Percentiles rank a stretch among this genome's conserved stretches.
These are phyloP conservation scores for Sitta carolinensis DNA, from an alignment of 2,797 vertebrate genomes.

Conservation along the genomic window DNA sequence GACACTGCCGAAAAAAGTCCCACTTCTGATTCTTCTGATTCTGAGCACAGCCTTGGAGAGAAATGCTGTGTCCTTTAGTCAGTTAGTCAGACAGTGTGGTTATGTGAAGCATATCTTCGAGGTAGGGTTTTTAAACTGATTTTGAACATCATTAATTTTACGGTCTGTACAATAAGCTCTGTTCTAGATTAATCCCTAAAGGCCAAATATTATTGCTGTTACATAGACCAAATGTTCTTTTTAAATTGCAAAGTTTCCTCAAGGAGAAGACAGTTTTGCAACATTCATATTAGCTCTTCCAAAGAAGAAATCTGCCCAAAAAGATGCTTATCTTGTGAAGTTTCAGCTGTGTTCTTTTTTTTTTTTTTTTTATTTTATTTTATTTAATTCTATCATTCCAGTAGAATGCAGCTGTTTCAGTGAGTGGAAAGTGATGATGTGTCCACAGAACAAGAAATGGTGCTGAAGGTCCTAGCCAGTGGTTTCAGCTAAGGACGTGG, in stretches of 20 bases:
- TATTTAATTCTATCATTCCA: background rate
- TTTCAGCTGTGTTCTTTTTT: background rate
- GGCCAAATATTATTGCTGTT: background rate
- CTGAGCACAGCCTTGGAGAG: background rate
- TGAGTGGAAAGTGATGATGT: conserved; percentile 10
- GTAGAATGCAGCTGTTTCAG: background rate
- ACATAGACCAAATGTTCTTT: background rate
- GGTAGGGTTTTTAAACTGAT: background rate
- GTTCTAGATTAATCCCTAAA: background rate
- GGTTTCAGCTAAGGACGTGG: background rate
- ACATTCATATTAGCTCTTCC: background rate
- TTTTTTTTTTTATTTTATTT: background rate
- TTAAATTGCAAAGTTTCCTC: background rate
- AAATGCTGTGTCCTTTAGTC: background rate
- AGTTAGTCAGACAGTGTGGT: background rate
- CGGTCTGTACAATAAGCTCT: rapidly evolving
- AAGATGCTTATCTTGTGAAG: background rate
- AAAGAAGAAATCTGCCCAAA: background rate
- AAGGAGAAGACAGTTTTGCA: background rate
- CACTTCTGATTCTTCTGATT: background rate
- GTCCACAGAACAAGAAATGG: background rate
- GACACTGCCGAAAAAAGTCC: background rate
- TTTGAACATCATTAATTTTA: background rate
- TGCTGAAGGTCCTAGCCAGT: background rate
- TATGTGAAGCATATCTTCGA: background rate